These are phyloP conservation scores for Meloidogyne hapla DNA, from an alignment of 1,140 invertebrate species.

Conservation along the genomic window DNA sequence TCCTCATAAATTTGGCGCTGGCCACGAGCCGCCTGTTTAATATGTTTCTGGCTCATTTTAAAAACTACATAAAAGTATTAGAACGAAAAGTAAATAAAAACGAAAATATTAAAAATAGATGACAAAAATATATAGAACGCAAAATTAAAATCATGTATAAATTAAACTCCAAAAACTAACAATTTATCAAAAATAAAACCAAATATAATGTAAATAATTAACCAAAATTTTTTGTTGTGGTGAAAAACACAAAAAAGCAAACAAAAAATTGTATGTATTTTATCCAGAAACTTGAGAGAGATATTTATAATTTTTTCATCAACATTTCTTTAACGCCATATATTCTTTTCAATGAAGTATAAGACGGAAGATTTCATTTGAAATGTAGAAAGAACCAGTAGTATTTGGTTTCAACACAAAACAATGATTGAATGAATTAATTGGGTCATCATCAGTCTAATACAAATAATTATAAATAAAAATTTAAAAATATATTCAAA, in stretches of 20 bases:
- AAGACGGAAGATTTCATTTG: slow-evolving; percentile 64
- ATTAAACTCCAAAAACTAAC: not conserved
- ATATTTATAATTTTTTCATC: not conserved
- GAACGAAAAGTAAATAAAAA: not conserved
- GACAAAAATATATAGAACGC: not conserved
- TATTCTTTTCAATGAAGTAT: slow-evolving; percentile 48
- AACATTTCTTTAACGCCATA: slow-evolving; percentile 43
- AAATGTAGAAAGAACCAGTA: slow-evolving; percentile 58
- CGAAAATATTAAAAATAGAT: not conserved
- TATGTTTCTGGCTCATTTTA: slow-evolving; percentile 29
- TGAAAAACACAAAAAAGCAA: not conserved
- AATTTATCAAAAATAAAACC: slow-evolving; percentile 19
- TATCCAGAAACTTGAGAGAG: slow-evolving; percentile 20
- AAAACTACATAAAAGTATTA: not conserved
- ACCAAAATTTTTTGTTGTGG: not conserved
- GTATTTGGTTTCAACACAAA: slow-evolving; percentile 60
- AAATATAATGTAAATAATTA: not conserved
- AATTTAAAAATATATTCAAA: too few species aligned
- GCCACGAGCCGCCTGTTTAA: slow-evolving; percentile 57
- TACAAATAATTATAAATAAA: slow-evolving; percentile 26
- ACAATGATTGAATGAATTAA: slow-evolving; percentile 60
- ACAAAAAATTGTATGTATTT: not conserved
- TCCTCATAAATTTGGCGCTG: slow-evolving; percentile 60
- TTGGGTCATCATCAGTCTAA: slow-evolving; percentile 62
- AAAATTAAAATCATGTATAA: not conserved